Base-by-base conservation (phyloP, 2,888 invertebrate species). In the Hydropsyche betteni region DNA sequence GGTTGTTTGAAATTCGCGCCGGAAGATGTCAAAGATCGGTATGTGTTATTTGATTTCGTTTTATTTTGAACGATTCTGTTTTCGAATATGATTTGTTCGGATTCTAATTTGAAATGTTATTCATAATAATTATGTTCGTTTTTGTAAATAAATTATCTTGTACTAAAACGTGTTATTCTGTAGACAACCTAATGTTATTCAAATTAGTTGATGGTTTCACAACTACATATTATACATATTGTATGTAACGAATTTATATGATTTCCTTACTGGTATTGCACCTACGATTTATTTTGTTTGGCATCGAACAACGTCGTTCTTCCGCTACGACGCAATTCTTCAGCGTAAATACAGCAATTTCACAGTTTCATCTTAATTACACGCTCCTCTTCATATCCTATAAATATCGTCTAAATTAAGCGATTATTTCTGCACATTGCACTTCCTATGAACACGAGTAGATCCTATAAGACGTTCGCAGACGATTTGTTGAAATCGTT, bases 321-420 rank as follows among this genome's bases (percentile, higher is more conserved):
- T 24, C 14, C 58, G 8, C 24, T 24, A 24, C 58, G 58, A 58
- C 58, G 58, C 58, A 58, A 24, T 53, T 14, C 24, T 24, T 58
- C 16, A 16, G 44, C 44, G 44, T 44, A 44, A 44, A 44, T 44
- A 44, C 44, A 44, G 44, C 44, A 44, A 44, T 44, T 44, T 44
- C 44, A 44, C 44, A 44, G 44, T 10, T 8, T 8, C 58, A 58
- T 58, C 58, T 14, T 58, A 58, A 58, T 24, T 58, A 16, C 24
- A 24, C 8, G 16, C 16, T 24, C 58, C 58, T 58, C 58, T 58
- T 58, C 14, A 58, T 14, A 14, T 8, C 24, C 58, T 58, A 58
- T 58, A 16, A 58, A 58, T 58, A 58, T 16, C 58, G 16, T 58
- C 24, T 58, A 58, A 58, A 58, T 16, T 58, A 58, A 58, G 24